Evolutionary conservation across 1,140 invertebrate genomes (phyloP).

Genomic region (Cotesia chilonis): DNA sequence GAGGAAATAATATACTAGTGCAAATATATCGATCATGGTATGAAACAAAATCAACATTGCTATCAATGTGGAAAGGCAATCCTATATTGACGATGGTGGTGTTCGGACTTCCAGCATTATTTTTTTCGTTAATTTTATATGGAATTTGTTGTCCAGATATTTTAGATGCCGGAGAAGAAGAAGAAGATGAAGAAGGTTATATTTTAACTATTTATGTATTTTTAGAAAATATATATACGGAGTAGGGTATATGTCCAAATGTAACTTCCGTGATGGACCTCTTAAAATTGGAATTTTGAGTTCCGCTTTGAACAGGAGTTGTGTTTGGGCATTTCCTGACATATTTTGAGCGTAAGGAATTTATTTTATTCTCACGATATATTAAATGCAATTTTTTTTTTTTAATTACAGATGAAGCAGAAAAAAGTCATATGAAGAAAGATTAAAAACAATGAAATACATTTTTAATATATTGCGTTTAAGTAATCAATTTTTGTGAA

Average conservation of each 20-base stretch:
- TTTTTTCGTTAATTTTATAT: conserved; percentile 92
- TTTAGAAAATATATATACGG: conserved; percentile 16
- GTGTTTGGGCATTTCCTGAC: too few species aligned
- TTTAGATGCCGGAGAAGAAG: conserved; percentile 89
- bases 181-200: conserved; percentile 78
- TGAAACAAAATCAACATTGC: conserved; percentile 76
- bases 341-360: too few species aligned
- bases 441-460: conserved; percentile 46
- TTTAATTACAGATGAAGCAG: conserved; percentile 45
- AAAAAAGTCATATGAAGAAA: conserved; percentile 58
- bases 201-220: conserved; percentile 24
- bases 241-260: too few species aligned
- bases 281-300: too few species aligned
- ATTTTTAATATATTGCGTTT: not conserved
- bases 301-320: too few species aligned
- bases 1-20: conserved; percentile 79
- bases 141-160: conserved; percentile 94
- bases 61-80: conserved; percentile 90
- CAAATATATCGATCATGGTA: conserved; percentile 80
- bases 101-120: conserved; percentile 88
- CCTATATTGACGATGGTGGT: conserved; percentile 87
- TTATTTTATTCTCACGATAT: too few species aligned
- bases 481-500: not conserved
- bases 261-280: too few species aligned
- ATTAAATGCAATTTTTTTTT: conserved; percentile 36